Percentiles rank a stretch among this genome's conserved stretches.
phyloP scores from a whole-genome alignment of 1,140 invertebrate species.

The Halotydeus destructor region DNA sequence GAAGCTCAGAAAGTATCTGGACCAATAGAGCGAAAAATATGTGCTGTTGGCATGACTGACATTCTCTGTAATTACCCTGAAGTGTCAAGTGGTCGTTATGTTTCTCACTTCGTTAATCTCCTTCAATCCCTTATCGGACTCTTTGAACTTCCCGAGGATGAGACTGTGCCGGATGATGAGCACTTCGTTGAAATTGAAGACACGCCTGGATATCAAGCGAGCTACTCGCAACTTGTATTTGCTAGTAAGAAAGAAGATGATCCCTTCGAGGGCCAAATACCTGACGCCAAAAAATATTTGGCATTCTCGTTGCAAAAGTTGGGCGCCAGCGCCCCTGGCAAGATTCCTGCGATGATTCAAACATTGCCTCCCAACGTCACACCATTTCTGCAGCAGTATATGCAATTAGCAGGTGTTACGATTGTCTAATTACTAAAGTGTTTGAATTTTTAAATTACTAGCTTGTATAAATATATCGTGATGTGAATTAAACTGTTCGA shows the following conservation, averaged over 20 bases:
- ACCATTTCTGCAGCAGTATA: no score
- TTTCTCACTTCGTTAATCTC: conserved; percentile 36
- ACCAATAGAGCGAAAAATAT: conserved; percentile 59
- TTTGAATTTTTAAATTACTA: no score
- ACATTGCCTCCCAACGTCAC: no score
- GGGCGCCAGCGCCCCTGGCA: conserved; percentile 2
- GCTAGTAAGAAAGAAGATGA: conserved; percentile 50
- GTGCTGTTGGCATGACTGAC: conserved; percentile 65
- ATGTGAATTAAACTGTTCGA: no score
- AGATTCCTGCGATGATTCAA: conserved; percentile 2
- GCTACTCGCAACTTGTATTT: conserved; percentile 66
- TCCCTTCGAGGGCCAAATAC: conserved; percentile 37
- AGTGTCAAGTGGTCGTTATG: conserved; percentile 40
- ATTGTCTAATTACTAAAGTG: no score
- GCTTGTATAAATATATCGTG: no score
- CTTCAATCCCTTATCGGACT: conserved; percentile 53
- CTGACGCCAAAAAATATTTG: conserved; percentile 44
- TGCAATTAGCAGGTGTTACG: no score
- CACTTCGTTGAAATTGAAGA: conserved; percentile 70
- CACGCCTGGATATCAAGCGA: conserved; percentile 59
- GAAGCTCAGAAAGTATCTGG: conserved; percentile 71
- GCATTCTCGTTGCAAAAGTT: conserved; percentile 41
- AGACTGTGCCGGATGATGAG: conserved; percentile 52
- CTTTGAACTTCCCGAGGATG: conserved; percentile 70
- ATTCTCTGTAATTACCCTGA: conserved; percentile 51